Evolutionary conservation across 2,797 vertebrate genomes (phyloP).

Genomic region (Syngnathus rostellatus): DNA sequence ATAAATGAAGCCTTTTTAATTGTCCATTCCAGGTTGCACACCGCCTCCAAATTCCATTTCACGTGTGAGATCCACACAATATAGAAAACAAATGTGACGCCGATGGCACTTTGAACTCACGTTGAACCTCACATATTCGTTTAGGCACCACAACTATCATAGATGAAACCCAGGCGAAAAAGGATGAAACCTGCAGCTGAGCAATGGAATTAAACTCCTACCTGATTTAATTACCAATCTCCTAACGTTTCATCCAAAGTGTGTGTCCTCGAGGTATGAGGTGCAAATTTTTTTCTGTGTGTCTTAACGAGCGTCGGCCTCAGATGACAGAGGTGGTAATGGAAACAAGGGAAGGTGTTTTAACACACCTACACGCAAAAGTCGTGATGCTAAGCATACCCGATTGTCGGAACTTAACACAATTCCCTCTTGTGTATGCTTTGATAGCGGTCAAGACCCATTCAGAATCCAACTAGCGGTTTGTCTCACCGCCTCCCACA

Average conservation of each 20-base stretch:
- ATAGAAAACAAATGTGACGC: too few species aligned
- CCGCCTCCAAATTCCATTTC: too few species aligned
- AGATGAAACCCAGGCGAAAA: neutral
- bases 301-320: neutral
- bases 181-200: neutral
- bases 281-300: neutral
- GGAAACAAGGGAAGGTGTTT: conserved; percentile 1
- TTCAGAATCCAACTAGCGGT: conserved; percentile 34
- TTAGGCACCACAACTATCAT: neutral
- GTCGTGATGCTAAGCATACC: neutral
- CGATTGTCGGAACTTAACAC: conserved; percentile 1
- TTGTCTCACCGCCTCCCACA: conserved; percentile 36
- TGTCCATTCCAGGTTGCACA: too few species aligned
- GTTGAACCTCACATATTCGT: neutral
- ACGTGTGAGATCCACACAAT: too few species aligned
- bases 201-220: neutral
- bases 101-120: neutral
- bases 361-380: neutral
- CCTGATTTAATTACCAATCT: neutral
- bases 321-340: conserved; percentile 1
- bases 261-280: conserved; percentile 2
- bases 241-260: neutral
- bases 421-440: neutral
- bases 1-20: too few species aligned
- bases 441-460: conserved; percentile 18